These are phyloP conservation scores for Drosophila rellima DNA, from an alignment of 2,888 invertebrate species.

Conservation along the genomic window DNA sequence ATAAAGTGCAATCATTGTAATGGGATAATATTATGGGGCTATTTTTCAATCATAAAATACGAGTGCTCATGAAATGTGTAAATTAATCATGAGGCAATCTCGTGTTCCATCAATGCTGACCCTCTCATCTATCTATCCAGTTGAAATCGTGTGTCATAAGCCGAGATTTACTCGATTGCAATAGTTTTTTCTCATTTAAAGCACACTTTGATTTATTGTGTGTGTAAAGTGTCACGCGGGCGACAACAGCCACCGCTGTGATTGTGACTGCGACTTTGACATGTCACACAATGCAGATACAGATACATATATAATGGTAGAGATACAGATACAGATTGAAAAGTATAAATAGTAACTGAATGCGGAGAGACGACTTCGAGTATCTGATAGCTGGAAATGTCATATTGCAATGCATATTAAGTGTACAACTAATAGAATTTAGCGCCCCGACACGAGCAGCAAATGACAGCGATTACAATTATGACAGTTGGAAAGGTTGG, in stretches of 20 bases:
- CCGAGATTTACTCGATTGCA: conserved; percentile 5
- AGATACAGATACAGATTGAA: conserved; percentile 5
- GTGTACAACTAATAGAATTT: conserved; percentile 70
- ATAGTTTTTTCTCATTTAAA: conserved; percentile 18
- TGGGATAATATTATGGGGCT: conserved; percentile 6
- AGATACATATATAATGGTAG: conserved; percentile 4
- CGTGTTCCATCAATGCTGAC: conserved; percentile 31
- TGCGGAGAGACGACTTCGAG: conserved; percentile 8
- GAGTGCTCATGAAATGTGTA: conserved; percentile 15
- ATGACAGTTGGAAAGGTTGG: conserved; percentile 71
- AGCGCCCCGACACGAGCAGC: conserved; percentile 59
- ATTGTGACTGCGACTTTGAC: conserved; percentile 66
- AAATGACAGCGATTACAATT: conserved; percentile 65
- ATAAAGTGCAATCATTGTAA: conserved; percentile 11
- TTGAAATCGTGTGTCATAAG: conserved; percentile 35
- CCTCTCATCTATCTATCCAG: conserved; percentile 5
- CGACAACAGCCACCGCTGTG: conserved; percentile 76
- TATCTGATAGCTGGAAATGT: conserved; percentile 62
- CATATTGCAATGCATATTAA: conserved; percentile 68
- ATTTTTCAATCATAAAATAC: conserved; percentile 21
- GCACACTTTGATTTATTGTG: conserved; percentile 65
- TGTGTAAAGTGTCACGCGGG: conserved; percentile 78
- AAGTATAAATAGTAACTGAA: conserved; percentile 4
- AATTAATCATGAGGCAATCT: conserved; percentile 46
- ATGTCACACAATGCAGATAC: conserved; percentile 57